A percentile compares a stretch with the other conserved stretches of the same genome.
Evolutionary conservation across 2,888 invertebrate genomes (phyloP).

Genomic region (Philereme transversata): DNA sequence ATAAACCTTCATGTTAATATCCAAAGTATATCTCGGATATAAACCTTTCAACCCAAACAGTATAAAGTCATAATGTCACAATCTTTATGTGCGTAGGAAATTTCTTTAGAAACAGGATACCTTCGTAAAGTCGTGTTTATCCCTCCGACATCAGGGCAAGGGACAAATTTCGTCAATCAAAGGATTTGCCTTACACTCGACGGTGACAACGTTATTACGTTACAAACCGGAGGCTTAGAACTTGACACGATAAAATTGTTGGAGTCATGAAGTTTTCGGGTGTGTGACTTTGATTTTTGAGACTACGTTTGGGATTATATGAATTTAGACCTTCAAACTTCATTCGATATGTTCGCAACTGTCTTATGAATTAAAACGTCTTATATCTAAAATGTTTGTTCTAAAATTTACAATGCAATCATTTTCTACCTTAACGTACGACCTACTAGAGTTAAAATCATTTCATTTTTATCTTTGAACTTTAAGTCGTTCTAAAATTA

Average conservation of each 20-base stretch:
- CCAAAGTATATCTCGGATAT: conserved; percentile 15
- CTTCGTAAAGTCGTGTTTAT: conserved; percentile 59
- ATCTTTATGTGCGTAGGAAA: conserved; percentile 53
- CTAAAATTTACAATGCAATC: too few relatives aligned
- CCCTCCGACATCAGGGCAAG: conserved; percentile 52
- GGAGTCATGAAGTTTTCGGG: conserved; percentile 44
- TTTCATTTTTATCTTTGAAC: too few relatives aligned
- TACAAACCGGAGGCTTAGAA: conserved; percentile 73
- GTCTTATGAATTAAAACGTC: too few relatives aligned
- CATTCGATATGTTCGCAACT: not conserved
- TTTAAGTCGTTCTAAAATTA: too few relatives aligned
- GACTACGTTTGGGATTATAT: not conserved
- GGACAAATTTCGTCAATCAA: conserved; percentile 75
- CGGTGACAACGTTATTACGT: conserved; percentile 74
- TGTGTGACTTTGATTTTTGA: conserved; percentile 23
- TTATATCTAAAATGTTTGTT: too few relatives aligned
- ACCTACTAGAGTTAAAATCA: too few relatives aligned
- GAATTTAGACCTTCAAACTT: not conserved
- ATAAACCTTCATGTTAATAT: conserved; percentile 19
- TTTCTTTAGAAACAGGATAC: conserved; percentile 61
- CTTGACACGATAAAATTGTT: conserved; percentile 65
- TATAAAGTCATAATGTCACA: conserved; percentile 41
- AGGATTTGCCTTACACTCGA: conserved; percentile 74
- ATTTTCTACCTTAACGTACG: too few relatives aligned
- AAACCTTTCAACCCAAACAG: conserved; percentile 26